A percentile compares a stretch with the other conserved stretches of the same genome.
Conservation (phyloP, 2,797 vertebrate species). For the Lithobates pipiens region DNA sequence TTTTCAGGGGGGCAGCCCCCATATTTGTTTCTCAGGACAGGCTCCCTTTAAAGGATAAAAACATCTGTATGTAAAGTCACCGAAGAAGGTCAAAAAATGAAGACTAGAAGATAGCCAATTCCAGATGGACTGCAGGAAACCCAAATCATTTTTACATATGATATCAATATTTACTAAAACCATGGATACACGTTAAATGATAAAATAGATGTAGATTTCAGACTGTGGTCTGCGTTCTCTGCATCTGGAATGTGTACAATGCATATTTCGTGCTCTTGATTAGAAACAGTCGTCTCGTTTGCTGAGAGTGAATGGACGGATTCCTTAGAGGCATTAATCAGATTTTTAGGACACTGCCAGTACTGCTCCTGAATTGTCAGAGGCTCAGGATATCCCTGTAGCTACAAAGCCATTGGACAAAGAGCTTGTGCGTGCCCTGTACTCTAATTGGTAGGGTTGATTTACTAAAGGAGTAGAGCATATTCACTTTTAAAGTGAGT, state of each 20-base stretch:
- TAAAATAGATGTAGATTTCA: not conserved
- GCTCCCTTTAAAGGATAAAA: too few relatives aligned
- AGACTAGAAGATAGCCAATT: not conserved
- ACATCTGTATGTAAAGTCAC: too few relatives aligned
- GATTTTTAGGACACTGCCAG: not conserved
- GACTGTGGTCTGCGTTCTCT: not conserved
- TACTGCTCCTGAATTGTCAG: conserved; percentile 18
- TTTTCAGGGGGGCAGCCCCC: too few relatives aligned
- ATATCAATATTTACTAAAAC: conserved; percentile 29
- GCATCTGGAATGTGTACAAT: conserved; percentile 57
- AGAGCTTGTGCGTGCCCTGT: not conserved
- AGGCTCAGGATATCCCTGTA: not conserved
- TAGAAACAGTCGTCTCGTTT: conserved; percentile 60
- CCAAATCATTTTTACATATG: not conserved
- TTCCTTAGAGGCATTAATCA: not conserved
- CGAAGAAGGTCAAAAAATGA: too few relatives aligned
- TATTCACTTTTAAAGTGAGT: too few relatives aligned
- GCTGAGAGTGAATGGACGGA: not conserved
- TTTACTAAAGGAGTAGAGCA: too few relatives aligned
- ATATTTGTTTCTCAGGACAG: too few relatives aligned
- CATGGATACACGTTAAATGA: conserved; percentile 63
- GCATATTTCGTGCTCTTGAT: conserved; percentile 54
- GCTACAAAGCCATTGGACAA: conserved; percentile 1
- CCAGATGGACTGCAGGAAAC: not conserved
- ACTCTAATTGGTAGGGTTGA: too few relatives aligned